These are phyloP conservation scores for Lates calcarifer DNA, from an alignment of 2,113 vertebrate species.

Conservation along the genomic window DNA sequence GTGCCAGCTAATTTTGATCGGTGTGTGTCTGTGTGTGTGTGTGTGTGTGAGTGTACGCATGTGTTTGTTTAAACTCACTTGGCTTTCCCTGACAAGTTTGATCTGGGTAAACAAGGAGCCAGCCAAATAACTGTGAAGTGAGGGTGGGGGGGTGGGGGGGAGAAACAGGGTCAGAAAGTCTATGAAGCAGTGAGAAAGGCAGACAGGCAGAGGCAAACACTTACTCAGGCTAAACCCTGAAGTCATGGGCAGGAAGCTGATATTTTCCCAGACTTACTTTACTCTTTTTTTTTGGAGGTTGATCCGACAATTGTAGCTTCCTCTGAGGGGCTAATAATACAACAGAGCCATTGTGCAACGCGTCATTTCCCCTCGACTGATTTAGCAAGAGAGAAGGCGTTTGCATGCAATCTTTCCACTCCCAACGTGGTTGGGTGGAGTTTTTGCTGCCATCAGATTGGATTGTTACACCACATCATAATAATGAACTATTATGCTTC, in stretches of 20 bases:
- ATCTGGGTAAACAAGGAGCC: constrained; percentile 67
- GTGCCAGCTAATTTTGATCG: constrained; percentile 40
- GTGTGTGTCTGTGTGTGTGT: constrained; percentile 19
- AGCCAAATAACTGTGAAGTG: constrained; percentile 52
- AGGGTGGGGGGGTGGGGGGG: constrained; percentile 9
- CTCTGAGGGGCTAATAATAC: constrained; percentile 81
- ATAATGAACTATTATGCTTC: constrained; percentile 69
- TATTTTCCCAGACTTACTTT: constrained; percentile 81
- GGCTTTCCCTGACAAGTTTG: constrained; percentile 59
- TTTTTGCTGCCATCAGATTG: constrained; percentile 75
- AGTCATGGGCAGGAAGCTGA: constrained; percentile 75
- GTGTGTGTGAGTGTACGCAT: background rate
- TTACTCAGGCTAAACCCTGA: constrained; percentile 57
- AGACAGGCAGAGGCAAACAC: constrained; percentile 47
- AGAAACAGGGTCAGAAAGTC: constrained; percentile 56
- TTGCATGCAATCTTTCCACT: constrained; percentile 75
- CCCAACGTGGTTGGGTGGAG: constrained; percentile 67
- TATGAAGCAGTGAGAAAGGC: constrained; percentile 55
- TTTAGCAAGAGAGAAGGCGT: constrained; percentile 70
- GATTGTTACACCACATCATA: constrained; percentile 67
- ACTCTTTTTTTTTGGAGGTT: constrained; percentile 63
- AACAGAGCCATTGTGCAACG: constrained; percentile 78
- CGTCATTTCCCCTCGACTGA: constrained; percentile 70
- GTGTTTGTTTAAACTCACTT: constrained; percentile 57
- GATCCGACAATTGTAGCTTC: constrained; percentile 78